Conservation (phyloP, 2,888 invertebrate genomes). For the Flexamia atlantica region DNA sequence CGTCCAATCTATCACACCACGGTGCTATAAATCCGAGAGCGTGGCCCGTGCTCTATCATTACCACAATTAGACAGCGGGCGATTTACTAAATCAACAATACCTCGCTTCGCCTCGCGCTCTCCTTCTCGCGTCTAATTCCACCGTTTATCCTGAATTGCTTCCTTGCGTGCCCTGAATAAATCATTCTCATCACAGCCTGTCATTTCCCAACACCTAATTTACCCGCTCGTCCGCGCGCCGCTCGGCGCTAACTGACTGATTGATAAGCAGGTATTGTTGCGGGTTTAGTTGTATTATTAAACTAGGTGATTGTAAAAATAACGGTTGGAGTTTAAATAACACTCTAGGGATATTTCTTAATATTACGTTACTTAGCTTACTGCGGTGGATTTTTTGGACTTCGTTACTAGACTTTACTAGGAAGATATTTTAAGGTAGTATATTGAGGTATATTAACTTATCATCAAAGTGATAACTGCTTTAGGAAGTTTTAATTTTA, state of each 20-base stretch:
- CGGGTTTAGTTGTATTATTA: too few species aligned
- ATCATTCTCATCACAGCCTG: constrained; percentile 34
- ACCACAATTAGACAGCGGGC: constrained; percentile 35
- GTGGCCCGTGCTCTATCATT: constrained; percentile 28
- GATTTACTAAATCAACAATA: constrained; percentile 45
- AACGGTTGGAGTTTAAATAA: too few species aligned
- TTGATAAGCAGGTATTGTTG: not conserved
- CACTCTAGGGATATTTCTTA: too few species aligned
- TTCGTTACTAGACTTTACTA: too few species aligned
- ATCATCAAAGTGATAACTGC: too few species aligned
- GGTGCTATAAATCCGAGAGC: constrained; percentile 11
- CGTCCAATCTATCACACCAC: constrained; percentile 9
- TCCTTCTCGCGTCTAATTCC: constrained; percentile 32
- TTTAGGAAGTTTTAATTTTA: too few species aligned
- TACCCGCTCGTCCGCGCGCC: constrained; percentile 3
- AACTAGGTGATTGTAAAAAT: too few species aligned
- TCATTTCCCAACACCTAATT: constrained; percentile 42
- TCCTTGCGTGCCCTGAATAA: constrained; percentile 37
- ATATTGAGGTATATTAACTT: too few species aligned
- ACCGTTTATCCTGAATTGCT: constrained; percentile 40
- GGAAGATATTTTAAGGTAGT: too few species aligned
- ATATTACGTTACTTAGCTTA: too few species aligned
- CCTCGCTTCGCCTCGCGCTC: constrained; percentile 10
- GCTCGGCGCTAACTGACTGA: not conserved
- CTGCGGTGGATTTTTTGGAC: too few species aligned